phyloP scores from a whole-genome alignment of 2,113 vertebrate genomes.

The Menura novaehollandiae region DNA sequence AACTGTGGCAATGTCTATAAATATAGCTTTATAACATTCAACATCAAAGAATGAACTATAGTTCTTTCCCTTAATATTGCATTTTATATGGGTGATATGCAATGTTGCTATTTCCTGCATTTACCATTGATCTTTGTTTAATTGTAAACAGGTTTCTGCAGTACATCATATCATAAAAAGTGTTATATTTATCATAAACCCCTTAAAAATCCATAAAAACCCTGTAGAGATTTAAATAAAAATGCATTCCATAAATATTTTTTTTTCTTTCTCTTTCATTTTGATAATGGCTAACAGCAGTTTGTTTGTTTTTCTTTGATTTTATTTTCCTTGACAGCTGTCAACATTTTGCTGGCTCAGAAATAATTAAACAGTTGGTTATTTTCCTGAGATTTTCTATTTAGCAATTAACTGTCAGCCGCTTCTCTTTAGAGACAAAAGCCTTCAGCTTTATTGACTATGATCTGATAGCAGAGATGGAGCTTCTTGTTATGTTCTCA shows the following conservation, averaged over 20 bases:
- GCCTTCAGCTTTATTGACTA: not conserved
- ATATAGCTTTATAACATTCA: not conserved
- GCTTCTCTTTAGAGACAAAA: not conserved
- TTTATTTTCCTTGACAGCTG: not conserved
- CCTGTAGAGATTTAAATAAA: not conserved
- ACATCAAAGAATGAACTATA: not conserved
- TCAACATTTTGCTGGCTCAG: conserved; percentile 4
- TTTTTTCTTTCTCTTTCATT: not conserved
- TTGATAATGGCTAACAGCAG: not conserved
- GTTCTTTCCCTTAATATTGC: not conserved
- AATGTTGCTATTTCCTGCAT: not conserved
- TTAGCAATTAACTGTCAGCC: not conserved
- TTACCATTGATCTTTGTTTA: not conserved
- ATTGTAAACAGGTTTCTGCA: not conserved
- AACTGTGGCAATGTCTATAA: not conserved
- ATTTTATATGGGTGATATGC: not conserved
- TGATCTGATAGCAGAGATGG: not conserved
- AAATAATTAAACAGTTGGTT: conserved; percentile 6
- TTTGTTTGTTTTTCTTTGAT: not conserved
- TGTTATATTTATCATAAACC: not conserved
- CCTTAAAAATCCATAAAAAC: not conserved
- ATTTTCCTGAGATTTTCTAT: conserved; percentile 4
- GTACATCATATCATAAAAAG: not conserved
- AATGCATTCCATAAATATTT: not conserved
- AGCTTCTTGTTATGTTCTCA: not conserved